These are phyloP conservation scores for Sarcoramphus papa DNA, from an alignment of 2,797 vertebrate species.

Conservation along the genomic window DNA sequence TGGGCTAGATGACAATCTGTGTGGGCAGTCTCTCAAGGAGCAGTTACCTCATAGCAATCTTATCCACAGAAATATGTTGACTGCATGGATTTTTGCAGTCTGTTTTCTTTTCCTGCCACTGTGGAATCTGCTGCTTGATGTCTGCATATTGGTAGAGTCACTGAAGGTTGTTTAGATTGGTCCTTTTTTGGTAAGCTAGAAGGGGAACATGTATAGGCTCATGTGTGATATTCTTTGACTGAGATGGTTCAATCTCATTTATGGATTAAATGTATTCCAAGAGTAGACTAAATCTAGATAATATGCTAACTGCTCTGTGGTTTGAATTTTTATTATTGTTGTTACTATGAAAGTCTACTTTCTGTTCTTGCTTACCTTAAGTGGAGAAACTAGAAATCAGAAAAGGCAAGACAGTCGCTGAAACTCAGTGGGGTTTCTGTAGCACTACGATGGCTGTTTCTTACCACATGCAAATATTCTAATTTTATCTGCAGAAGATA, in stretches of 20 bases:
- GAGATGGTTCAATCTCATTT: not conserved
- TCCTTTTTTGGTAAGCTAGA: not conserved
- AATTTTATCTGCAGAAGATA: not conserved
- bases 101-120: not conserved
- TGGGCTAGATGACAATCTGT: not conserved
- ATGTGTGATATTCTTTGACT: not conserved
- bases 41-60: not conserved
- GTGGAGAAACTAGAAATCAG: not conserved
- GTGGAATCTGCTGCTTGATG: not conserved
- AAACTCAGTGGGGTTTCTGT: not conserved
- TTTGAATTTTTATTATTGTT: not conserved
- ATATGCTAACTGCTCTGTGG: not conserved
- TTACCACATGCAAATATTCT: not conserved
- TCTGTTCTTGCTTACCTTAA: not conserved
- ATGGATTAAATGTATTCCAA: not conserved
- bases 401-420: not conserved
- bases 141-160: not conserved
- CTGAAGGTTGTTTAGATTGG: not conserved
- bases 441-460: not conserved
- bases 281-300: not conserved
- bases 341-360: not conserved
- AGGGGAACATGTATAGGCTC: not conserved
- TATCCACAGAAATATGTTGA: not conserved
- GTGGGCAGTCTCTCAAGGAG: not conserved
- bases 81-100: not conserved